Conservation (phyloP, 2,888 invertebrate species). For the Agelastica alni region DNA sequence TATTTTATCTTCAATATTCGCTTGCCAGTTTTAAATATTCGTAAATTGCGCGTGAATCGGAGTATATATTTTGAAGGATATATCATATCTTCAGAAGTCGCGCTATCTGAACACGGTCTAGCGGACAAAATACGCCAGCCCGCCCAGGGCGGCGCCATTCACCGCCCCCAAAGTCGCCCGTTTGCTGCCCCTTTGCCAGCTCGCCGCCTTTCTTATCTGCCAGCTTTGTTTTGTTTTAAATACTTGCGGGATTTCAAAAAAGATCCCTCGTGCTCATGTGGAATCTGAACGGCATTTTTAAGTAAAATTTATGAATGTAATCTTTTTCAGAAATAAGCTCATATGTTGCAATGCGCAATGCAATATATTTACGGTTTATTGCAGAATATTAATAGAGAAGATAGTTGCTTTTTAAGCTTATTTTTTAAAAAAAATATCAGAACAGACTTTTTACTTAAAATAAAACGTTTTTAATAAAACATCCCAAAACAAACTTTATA, state of each 20-base stretch:
- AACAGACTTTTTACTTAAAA: no score
- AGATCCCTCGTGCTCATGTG: conserved; percentile 14
- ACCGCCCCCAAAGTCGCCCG: conserved; percentile 12
- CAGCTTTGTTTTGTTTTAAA: conserved; percentile 26
- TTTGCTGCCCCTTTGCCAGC: conserved; percentile 5
- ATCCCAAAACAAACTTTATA: no score
- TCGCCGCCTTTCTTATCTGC: conserved; percentile 22
- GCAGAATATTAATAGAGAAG: no score
- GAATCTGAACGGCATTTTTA: conserved; percentile 11
- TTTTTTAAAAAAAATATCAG: no score
- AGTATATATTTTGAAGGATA: conserved; percentile 10
- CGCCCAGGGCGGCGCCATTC: conserved; percentile 22
- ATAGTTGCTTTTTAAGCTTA: no score
- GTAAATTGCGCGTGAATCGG: conserved; percentile 17
- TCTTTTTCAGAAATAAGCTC: not conserved
- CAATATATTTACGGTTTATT: no score
- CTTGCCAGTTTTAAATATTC: conserved; percentile 12
- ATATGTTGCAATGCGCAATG: no score
- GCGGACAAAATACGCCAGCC: conserved; percentile 38
- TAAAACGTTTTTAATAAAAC: no score
- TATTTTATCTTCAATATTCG: no score
- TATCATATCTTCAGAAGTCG: conserved; percentile 25
- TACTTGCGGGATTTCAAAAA: conserved; percentile 24
- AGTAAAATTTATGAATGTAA: conserved; percentile 1
- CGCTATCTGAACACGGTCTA: conserved; percentile 44